Evolutionary conservation across 2,113 vertebrate species (phyloP).

Genomic region (Calyptomena viridis): DNA sequence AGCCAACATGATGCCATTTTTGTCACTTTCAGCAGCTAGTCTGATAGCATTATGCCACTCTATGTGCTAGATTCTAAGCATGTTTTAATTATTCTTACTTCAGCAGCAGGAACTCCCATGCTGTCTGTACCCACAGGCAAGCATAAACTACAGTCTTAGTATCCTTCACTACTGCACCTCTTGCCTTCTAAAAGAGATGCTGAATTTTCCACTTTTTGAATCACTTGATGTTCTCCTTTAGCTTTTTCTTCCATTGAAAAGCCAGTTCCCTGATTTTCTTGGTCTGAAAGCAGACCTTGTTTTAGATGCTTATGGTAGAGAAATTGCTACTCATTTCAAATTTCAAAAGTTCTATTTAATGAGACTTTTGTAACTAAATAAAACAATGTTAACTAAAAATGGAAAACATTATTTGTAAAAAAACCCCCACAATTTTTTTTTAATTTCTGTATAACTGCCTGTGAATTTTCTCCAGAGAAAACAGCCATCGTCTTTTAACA

Average conservation of each 20-base stretch:
- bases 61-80: neutral
- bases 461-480: neutral
- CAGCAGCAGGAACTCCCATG: neutral
- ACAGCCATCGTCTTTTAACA: neutral
- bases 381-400: neutral
- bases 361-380: neutral
- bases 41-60: neutral
- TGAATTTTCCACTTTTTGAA: neutral
- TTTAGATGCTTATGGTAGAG: neutral
- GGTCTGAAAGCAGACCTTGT: neutral
- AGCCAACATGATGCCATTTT: neutral
- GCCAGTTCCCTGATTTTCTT: neutral
- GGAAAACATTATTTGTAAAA: neutral
- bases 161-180: neutral
- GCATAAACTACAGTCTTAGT: neutral
- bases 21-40: neutral
- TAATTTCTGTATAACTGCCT: neutral
- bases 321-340: neutral
- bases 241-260: constrained; percentile 14
- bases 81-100: constrained; percentile 41
- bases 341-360: neutral
- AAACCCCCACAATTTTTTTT: neutral
- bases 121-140: neutral
- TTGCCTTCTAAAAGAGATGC: neutral
- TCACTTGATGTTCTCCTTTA: neutral